These are phyloP conservation scores for Rhinatrema bivittatum DNA, from an alignment of 2,797 vertebrate genomes.

Conservation along the genomic window DNA sequence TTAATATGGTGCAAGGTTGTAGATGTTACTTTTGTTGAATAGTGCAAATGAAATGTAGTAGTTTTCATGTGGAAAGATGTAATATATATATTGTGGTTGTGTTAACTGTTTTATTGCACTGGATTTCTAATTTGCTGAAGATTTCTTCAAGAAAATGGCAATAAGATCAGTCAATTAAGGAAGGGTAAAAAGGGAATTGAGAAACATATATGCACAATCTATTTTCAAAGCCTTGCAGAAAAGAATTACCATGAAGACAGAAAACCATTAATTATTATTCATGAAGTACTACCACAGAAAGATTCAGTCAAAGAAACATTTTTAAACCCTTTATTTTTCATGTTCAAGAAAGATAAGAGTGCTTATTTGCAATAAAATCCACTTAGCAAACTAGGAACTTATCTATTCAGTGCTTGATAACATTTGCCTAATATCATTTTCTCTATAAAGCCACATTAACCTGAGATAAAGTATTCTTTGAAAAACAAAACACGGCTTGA, in stretches of 20 bases:
- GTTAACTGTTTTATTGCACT: not conserved
- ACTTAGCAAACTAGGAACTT: not conserved
- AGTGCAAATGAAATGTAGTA: too few relatives aligned
- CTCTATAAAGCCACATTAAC: slow-evolving; percentile 1
- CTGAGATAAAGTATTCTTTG: not conserved
- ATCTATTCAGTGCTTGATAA: not conserved
- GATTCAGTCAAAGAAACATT: slow-evolving; percentile 7
- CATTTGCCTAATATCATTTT: not conserved
- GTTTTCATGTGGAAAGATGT: too few relatives aligned
- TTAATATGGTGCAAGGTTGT: too few relatives aligned
- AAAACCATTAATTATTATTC: slow-evolving; percentile 14
- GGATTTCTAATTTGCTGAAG: not conserved
- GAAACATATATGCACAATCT: too few relatives aligned
- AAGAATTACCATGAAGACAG: slow-evolving; percentile 1
- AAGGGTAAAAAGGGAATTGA: not conserved
- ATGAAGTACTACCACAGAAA: slow-evolving; percentile 5
- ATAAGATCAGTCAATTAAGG: slow-evolving; percentile 1
- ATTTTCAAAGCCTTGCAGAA: slow-evolving; percentile 2
- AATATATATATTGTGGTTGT: too few relatives aligned
- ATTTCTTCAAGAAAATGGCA: not conserved
- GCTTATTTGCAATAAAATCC: slow-evolving; percentile 5
- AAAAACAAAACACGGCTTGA: not conserved
- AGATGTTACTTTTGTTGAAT: too few relatives aligned
- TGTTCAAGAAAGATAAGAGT: slow-evolving; percentile 10
- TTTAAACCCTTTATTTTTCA: slow-evolving; percentile 10